Evolutionary conservation across 2,797 vertebrate genomes (phyloP), one percentile per base, ranked within the genome.

Genomic region (Sphenodon punctatus): DNA sequence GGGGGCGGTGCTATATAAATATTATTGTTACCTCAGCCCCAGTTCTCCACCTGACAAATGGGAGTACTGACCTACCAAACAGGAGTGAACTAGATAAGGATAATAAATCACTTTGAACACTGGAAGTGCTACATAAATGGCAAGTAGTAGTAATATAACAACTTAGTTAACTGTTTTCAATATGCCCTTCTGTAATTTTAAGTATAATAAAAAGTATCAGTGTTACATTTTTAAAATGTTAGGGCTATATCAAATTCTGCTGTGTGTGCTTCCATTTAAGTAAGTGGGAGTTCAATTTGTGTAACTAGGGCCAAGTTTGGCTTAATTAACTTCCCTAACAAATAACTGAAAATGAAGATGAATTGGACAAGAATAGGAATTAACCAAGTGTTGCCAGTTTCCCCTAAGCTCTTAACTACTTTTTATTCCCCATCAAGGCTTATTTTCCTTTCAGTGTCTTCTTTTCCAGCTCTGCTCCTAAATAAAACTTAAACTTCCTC

Each of bases 231-330:
- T 46, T 15, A 27, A 34, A 85, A 30, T 67, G 36, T 7, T 51
- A 11, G 5, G 72, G 25, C 30, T 45, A 9, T 1, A 22, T 64
- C 61, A 56, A 81, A 76, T 65, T 16, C 16, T 48, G 25, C 59
- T 74, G 19, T 67, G 41, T 2, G 19, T 67, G 27, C 42, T 51
- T 71, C 56, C 5, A 12, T 38, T 30, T 77, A 63, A 82, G 63
- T 42, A 4, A 11, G 14, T 0, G 0, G 3, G 3, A 49, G 11
- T 36, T 48, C 19, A 36, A 8, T 38, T 19, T 34, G 10, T 70
- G 38, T 68, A 71, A 66, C 11, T 25, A 41, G 1, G 16, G 25
- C 39, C 32, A 19, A 60, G 63, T 85, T 83, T 19, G 53, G 32
- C 42, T 68, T 30, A 17, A 10, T n/a, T n/a, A n/a, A n/a, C 12